Conservation (phyloP, 1,140 invertebrate genomes). For the Catajapyx aquilonaris region DNA sequence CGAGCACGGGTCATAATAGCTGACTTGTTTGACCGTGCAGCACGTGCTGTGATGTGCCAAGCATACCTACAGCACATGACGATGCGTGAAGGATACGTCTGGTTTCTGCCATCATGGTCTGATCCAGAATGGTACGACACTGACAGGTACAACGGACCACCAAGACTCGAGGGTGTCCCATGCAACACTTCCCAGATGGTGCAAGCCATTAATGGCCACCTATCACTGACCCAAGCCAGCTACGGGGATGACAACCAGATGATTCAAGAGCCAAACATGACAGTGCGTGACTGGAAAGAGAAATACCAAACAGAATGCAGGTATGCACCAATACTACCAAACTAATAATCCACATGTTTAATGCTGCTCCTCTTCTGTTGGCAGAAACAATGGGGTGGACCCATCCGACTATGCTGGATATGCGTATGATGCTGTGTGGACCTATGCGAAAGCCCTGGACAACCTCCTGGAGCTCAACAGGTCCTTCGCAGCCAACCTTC, state of each 20-base stretch:
- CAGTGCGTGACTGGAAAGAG: conserved; percentile 31
- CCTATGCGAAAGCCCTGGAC: conserved; percentile 49
- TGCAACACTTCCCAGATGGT: conserved; percentile 41
- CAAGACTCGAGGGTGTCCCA: conserved; percentile 24
- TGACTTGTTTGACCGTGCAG: conserved; percentile 44
- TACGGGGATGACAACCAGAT: conserved; percentile 33
- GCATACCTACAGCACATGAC: conserved; percentile 47
- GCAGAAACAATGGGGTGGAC: conserved; percentile 8
- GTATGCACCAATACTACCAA: too few relatives aligned
- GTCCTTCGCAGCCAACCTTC: conserved; percentile 31
- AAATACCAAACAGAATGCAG: conserved; percentile 21
- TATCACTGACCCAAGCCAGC: conserved; percentile 43
- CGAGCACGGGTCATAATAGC: conserved; percentile 52
- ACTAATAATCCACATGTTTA: too few relatives aligned
- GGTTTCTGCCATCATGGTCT: conserved; percentile 63
- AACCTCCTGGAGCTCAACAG: conserved; percentile 33
- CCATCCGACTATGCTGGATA: conserved; percentile 46
- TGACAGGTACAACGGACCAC: conserved; percentile 27
- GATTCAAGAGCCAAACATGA: conserved; percentile 44
- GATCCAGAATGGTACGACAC: conserved; percentile 41
- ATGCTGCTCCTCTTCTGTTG: too few relatives aligned
- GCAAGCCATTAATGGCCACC: conserved; percentile 33
- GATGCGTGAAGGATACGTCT: conserved; percentile 43
- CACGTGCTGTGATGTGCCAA: conserved; percentile 49
- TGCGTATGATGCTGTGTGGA: conserved; percentile 68